phyloP scores from a whole-genome alignment of 2,113 vertebrate species.

The Syngnathus floridae region DNA sequence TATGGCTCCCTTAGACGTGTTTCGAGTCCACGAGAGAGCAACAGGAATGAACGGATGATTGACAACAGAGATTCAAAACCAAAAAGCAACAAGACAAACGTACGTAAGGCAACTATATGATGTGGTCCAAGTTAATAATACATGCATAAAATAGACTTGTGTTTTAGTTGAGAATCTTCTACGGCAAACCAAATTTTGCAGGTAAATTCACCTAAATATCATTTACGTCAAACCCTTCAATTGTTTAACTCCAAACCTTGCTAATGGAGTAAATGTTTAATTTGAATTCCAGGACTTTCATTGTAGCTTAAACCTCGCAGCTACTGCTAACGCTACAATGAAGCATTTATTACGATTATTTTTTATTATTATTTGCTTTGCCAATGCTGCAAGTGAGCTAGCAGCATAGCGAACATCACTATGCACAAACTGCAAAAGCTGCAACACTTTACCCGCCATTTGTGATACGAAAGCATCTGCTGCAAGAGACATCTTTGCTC shows the following conservation, averaged over 20 bases:
- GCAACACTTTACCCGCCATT: constrained; percentile 65
- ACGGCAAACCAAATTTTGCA: background rate
- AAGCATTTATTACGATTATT: background rate
- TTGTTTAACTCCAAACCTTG: background rate
- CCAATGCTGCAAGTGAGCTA: background rate
- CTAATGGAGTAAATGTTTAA: background rate
- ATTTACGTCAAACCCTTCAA: background rate
- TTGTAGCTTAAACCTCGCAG: background rate
- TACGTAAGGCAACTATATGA: background rate
- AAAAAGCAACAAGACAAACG: background rate
- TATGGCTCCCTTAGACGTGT: background rate
- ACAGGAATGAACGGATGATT: background rate
- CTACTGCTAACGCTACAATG: no score
- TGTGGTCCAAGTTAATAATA: no score
- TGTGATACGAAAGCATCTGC: constrained; percentile 75
- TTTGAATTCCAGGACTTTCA: background rate
- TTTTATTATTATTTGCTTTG: background rate
- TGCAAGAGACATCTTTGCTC: constrained; percentile 68
- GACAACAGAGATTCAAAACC: background rate
- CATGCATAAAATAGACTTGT: background rate
- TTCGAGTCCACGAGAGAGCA: background rate
- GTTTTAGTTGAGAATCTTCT: no score
- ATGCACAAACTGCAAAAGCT: background rate
- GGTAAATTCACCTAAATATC: background rate
- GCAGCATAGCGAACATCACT: constrained; percentile 3